A percentile compares a stretch with the other conserved stretches of the same genome.
phyloP scores from a whole-genome alignment of 2,888 invertebrate genomes.

The Mantis religiosa region DNA sequence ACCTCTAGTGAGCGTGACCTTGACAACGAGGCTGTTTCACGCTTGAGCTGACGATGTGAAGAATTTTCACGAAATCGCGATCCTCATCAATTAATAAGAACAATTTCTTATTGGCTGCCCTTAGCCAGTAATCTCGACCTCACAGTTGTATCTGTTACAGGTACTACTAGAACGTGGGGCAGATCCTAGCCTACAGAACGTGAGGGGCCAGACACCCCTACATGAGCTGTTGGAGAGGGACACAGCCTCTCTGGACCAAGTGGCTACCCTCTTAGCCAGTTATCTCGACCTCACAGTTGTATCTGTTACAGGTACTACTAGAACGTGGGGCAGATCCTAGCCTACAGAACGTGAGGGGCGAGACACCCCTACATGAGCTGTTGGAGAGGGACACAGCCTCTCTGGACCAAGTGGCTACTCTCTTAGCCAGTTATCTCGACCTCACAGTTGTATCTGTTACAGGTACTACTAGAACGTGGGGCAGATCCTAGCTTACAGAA shows the following conservation, averaged over 20 bases:
- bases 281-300: slow-evolving; percentile 31
- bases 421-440: slow-evolving; percentile 32
- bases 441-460: slow-evolving; percentile 37
- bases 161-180: slow-evolving; percentile 41
- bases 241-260: no score
- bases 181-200: slow-evolving; percentile 41
- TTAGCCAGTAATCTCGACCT: no score
- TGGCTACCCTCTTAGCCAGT: no score
- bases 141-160: slow-evolving; percentile 28
- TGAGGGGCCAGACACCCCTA: slow-evolving; percentile 40
- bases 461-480: slow-evolving; percentile 38
- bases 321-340: slow-evolving; percentile 42
- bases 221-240: no score
- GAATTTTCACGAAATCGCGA: no score
- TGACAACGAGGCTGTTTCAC: no score
- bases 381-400: no score
- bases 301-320: slow-evolving; percentile 37
- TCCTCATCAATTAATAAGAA: no score
- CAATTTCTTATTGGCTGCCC: no score
- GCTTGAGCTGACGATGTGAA: no score
- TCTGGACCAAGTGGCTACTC: no score
- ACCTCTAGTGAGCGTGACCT: no score
- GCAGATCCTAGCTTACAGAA: slow-evolving; percentile 35
- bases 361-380: slow-evolving; percentile 37
- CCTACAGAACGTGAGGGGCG: slow-evolving; percentile 42